Percentiles rank a stretch among this genome's conserved stretches.
phyloP scores from a whole-genome alignment of 2,888 invertebrate genomes.

The Suillia variegata region DNA sequence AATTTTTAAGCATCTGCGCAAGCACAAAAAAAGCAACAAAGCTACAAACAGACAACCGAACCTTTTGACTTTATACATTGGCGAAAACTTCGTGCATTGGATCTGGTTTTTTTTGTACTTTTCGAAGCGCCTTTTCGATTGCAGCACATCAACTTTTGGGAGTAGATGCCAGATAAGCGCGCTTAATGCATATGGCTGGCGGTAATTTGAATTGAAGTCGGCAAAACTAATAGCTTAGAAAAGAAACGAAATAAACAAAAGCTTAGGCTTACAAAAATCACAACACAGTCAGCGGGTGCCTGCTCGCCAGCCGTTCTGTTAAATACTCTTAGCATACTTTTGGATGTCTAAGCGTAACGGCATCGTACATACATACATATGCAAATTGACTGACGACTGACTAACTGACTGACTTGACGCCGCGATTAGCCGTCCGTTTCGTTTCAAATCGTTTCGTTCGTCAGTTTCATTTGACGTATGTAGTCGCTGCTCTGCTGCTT shows the following conservation, averaged over 20 bases:
- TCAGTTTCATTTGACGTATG: neutral
- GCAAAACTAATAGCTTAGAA: neutral
- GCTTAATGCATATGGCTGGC: neutral
- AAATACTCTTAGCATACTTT: neutral
- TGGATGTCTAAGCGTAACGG: neutral
- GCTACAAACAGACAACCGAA: neutral
- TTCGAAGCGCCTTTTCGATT: too few species aligned
- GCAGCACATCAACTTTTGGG: neutral
- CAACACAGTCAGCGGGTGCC: too few species aligned
- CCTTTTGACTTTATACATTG: neutral
- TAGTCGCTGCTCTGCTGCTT: too few species aligned
- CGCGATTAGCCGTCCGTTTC: too few species aligned
- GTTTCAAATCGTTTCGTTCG: too few species aligned
- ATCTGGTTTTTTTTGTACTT: too few species aligned
- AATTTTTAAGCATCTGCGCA: neutral
- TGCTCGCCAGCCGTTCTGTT: too few species aligned
- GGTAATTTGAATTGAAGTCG: neutral
- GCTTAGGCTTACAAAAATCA: neutral
- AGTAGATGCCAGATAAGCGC: neutral
- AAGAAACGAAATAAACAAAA: neutral
- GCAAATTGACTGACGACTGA: neutral
- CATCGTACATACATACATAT: neutral
- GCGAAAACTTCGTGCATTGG: too few species aligned
- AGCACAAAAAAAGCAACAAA: too few species aligned
- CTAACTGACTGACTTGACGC: too few species aligned